Base-by-base conservation (phyloP, 2,888 invertebrate species). In the Balanococcus diminutus region DNA sequence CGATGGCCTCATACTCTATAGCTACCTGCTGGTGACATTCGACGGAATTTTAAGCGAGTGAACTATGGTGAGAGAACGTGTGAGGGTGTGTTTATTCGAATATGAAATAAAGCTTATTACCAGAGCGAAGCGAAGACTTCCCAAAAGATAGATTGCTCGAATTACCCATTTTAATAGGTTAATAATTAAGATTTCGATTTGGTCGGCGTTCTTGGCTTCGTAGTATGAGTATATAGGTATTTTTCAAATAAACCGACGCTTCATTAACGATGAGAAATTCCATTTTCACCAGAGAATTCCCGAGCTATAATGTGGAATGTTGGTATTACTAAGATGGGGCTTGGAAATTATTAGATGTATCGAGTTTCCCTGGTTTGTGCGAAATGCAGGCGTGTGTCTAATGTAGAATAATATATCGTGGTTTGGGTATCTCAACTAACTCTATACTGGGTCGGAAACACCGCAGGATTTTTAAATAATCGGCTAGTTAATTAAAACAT, bases 111-210 rank as follows among this genome's bases (percentile, higher is more conserved):
- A n/a, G 22, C 19, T 22, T 56, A 22, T n/a, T n/a, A n/a, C n/a
- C n/a, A n/a, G n/a, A n/a, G n/a, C 56, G 56, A 22, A 4, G 56
- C 5, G 6, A 22, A 1, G 56, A 22, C 56, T 56, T 56, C 22
- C 22, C 22, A 19, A 22, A 56, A 56, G 56, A 56, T 22, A 22
- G 56, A 56, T 56, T 8, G 22, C 56, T 8, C 56, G 56, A 56
- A 56, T 56, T 56, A 56, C 8, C 56, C 22, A 56, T 56, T 56
- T 46, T 56, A 56, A 56, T 6, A 56, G 56, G 56, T 19, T 56
- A 56, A 56, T 56, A 56, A 56, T 56, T 56, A 56, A 56, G 56
- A 56, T 56, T 56, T 56, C 56, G 56, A 56, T 56, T 56, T 22
- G 22, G 22, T 67, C 16, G 28, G 67, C 5, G 28, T 67, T n/a